Base-by-base conservation (phyloP, 2,888 invertebrate genomes). In the Stegana nigrithorax region DNA sequence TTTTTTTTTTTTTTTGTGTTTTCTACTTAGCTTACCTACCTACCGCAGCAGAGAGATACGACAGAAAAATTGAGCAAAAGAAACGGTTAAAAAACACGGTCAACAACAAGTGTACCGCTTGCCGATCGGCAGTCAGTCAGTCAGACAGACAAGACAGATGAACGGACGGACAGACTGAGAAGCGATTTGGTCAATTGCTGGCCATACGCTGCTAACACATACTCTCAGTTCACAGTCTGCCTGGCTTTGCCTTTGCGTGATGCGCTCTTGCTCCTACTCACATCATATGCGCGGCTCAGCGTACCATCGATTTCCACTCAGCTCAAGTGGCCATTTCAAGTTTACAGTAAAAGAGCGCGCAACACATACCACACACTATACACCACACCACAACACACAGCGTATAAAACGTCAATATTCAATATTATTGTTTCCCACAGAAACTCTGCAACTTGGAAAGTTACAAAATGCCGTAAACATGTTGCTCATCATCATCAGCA, bases 241-340 rank as follows among this genome's bases (percentile, higher is more conserved):
- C n/a, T n/a, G n/a, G n/a, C n/a, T n/a, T n/a, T n/a, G n/a, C n/a
- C n/a, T n/a, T n/a, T n/a, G n/a, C n/a, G n/a, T n/a, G n/a, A n/a
- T n/a, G n/a, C n/a, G n/a, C n/a, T n/a, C n/a, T n/a, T n/a, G n/a
- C n/a, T n/a, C n/a, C n/a, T n/a, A n/a, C n/a, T n/a, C n/a, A 67
- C 70, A 21, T 50, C 27, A 8, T 25, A 42, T 42, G 44, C 78
- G 63, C 65, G 32, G 29, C 44, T 45, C 55, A 59, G 59, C 64
- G 62, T 63, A 69, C 80, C 81, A 80, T 82, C 81, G 82, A 80
- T 80, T 80, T 80, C 83, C 80, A 80, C 83, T 82, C 81, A 81
- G 81, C 75, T 76, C 82, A 76, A 76, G 75, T 76, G 75, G 79
- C 73, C 77, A 73, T 73, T 72, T 76, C 72, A 81, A 75, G 75